phyloP scores from a whole-genome alignment of 2,797 vertebrate genomes.

The Poecilia gillii region DNA sequence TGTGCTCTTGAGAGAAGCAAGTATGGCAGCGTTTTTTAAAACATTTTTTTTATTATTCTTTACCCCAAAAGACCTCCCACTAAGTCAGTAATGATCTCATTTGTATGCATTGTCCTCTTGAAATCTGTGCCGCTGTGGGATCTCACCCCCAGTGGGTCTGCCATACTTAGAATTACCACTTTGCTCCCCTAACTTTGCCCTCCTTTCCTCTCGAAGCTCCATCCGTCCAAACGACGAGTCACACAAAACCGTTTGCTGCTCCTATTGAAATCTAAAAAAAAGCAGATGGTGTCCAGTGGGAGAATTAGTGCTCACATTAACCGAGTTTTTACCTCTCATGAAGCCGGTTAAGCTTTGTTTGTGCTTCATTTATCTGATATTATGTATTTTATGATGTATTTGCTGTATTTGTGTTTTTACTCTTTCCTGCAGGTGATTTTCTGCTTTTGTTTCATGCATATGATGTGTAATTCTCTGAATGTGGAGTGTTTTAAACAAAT shows the following conservation, averaged over 20 bases:
- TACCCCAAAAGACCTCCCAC: conserved; percentile 49
- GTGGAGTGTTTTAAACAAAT: conserved; percentile 65
- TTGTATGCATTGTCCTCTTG: conserved; percentile 77
- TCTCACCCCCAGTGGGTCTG: conserved; percentile 44
- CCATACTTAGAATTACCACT: conserved; percentile 51
- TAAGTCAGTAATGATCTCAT: conserved; percentile 76
- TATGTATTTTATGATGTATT: conserved; percentile 40
- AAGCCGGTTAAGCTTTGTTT: conserved; percentile 30
- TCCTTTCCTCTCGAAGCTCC: conserved; percentile 18
- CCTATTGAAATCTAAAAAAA: conserved; percentile 59
- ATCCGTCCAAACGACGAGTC: conserved; percentile 26
- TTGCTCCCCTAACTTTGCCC: conserved; percentile 24
- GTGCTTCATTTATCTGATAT: conserved; percentile 35
- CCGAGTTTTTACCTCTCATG: conserved; percentile 40
- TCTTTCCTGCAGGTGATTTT: conserved; percentile 56
- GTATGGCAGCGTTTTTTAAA: neutral
- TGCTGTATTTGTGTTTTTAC: conserved; percentile 38
- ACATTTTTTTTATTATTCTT: conserved; percentile 2
- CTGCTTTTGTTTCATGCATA: conserved; percentile 33
- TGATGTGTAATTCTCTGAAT: conserved; percentile 33
- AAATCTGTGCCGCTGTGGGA: conserved; percentile 66
- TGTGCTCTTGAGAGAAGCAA: conserved; percentile 20
- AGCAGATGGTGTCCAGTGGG: conserved; percentile 78
- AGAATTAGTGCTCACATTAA: conserved; percentile 57
- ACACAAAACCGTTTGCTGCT: conserved; percentile 34